phyloP scores from a whole-genome alignment of 1,140 invertebrate species.

The Anastrepha obliqua region DNA sequence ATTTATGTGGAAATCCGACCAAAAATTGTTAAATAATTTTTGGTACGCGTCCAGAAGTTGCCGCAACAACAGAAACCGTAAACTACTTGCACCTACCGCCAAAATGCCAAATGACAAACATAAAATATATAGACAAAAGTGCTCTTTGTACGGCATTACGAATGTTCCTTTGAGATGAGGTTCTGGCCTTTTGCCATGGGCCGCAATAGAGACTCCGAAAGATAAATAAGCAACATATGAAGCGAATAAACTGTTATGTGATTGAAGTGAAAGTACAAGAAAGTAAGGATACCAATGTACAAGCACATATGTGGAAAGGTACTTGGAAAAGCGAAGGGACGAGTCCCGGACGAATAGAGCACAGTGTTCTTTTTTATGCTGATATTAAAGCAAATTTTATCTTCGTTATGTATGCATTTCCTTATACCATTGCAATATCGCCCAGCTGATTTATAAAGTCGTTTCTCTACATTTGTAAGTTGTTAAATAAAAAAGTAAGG shows the following conservation, averaged over 20 bases:
- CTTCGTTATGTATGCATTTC: background rate
- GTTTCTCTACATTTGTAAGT: too few species aligned
- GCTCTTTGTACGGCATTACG: slow-evolving; percentile 1
- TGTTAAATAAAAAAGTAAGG: too few species aligned
- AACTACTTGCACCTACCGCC: background rate
- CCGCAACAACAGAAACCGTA: background rate
- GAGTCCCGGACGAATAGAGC: background rate
- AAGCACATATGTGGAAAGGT: background rate
- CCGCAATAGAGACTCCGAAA: background rate
- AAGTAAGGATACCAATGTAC: background rate
- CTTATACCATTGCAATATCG: too few species aligned
- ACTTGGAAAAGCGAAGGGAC: background rate
- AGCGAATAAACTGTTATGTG: background rate
- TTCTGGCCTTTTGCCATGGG: background rate
- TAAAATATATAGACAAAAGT: slow-evolving; percentile 9
- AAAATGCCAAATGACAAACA: background rate
- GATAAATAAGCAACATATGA: slow-evolving; percentile 19
- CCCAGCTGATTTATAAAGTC: too few species aligned
- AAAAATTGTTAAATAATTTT: slow-evolving; percentile 28
- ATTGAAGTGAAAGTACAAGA: background rate
- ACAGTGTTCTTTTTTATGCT: background rate
- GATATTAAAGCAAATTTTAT: background rate
- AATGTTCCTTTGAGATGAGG: background rate
- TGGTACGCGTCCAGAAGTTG: background rate
- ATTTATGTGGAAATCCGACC: background rate